Evolutionary conservation across 2,888 invertebrate species (phyloP).

Genomic region (Ophion ellenae): DNA sequence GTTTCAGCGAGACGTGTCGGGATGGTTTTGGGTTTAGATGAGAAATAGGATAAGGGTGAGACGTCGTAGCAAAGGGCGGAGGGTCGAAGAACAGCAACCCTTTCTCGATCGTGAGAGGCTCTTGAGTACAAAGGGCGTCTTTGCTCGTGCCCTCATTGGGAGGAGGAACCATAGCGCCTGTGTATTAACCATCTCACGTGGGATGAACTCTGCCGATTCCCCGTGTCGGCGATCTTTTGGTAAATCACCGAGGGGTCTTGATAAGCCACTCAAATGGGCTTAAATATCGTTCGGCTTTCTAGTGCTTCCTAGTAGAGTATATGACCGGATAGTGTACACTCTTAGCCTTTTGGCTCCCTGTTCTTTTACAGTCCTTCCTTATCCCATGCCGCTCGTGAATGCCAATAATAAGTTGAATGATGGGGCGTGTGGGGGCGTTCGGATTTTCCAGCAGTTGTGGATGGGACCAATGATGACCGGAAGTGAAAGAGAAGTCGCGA

Average conservation of each 20-base stretch:
- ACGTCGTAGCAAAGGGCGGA: constrained; percentile 12
- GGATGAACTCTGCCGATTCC: constrained; percentile 48
- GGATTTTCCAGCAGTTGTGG: background rate
- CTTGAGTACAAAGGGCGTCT: constrained; percentile 45
- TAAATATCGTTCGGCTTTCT: constrained; percentile 52
- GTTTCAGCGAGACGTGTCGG: constrained; percentile 8
- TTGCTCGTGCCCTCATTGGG: constrained; percentile 33
- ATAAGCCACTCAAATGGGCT: constrained; percentile 63
- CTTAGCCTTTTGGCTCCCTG: constrained; percentile 1
- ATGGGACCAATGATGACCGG: background rate
- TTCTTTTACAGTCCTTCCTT: background rate
- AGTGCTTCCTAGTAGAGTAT: background rate
- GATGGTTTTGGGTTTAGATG: constrained; percentile 36
- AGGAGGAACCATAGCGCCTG: constrained; percentile 32
- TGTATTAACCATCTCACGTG: constrained; percentile 52
- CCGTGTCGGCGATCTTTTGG: constrained; percentile 45
- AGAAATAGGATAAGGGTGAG: constrained; percentile 48
- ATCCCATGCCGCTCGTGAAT: background rate
- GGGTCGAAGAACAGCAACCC: constrained; percentile 29
- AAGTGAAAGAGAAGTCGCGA: background rate
- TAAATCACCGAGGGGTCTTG: constrained; percentile 62
- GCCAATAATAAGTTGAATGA: constrained; percentile 5
- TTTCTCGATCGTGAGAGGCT: constrained; percentile 31
- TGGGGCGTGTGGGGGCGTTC: background rate
- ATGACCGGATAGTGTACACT: background rate